Base-by-base conservation (phyloP, 2,113 vertebrate species). In the Mungos mungo region DNA sequence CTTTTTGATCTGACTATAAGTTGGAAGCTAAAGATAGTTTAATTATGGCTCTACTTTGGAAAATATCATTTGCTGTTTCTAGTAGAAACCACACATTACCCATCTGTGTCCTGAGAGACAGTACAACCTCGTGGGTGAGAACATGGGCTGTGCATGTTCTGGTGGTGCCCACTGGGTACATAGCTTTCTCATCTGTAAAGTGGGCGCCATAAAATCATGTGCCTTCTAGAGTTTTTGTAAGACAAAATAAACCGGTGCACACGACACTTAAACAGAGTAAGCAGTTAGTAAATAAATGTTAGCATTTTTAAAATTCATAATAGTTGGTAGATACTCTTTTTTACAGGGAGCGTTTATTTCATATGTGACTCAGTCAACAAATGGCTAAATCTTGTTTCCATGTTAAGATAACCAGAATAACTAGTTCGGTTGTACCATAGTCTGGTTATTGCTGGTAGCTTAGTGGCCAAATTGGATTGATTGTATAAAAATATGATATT, bases 201-300 rank as follows among this genome's bases (percentile, higher is more conserved):
- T 19, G 23, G 9, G 16, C 10, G 27, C 13, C 23, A 2, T 12
- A 29, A 60, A 74, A 63, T 14, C 76, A 69, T 1, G 21, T 13
- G 6, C 35, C 65, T 71, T 35, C 19, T 12, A 35, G 38, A 88
- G 6, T 38, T 63, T 63, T 63, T 54, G 50, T 74, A 35, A 76
- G 23, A 50, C 18, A n/a, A 47, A 68, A 19, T 27, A 29, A 65
- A 35, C 79, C 0, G 0, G 76, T 12, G 1, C 13, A 50, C 1
- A 7, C 31, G 72, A 21, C 4, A 23, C 12, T 1, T 50, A 41
- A 54, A 45, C 47, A 50, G 5, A 33, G 50, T 47, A 68, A 57
- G 47, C 16, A n/a, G 33, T 80, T 52, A 31, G 21, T 16, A 72
- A 57, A 38, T 60, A 85, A 83, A 90, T n/a, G 35, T 47, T 69